Evolutionary conservation across 1,140 invertebrate species (phyloP), one percentile per base, ranked within the genome.

Genomic region (Leptinotarsa defecta): DNA sequence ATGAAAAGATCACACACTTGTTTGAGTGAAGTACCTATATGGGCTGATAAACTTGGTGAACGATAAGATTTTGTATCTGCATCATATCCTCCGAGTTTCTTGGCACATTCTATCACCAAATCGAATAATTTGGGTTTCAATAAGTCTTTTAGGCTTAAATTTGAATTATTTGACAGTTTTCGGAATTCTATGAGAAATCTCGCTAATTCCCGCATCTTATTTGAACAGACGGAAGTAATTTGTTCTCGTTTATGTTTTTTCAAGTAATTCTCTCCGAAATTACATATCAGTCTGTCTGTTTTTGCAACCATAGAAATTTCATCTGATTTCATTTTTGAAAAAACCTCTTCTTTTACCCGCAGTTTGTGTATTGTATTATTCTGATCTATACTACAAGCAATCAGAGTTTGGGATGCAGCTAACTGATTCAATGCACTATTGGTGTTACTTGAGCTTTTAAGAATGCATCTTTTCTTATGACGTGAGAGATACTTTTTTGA

Each of bases 201-300:
- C 4, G 73, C 77, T 49, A 79, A 64, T 64, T 81, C 79, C 17
- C 78, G 57, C 71, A 79, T 79, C 72, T 76, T 75, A 63, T 79
- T 80, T 13, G 76, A 77, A 71, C 76, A 79, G 43, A 68, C 76
- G 11, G 20, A 20, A 43, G 11, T 72, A 27, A 80, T 71, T 74
- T 78, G 78, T 74, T 75, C 70, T 49, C 78, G 43, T 64, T 80
- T 80, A 69, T 80, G 79, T 72, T 80, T 79, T 67, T 79, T 79
- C 34, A 80, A 57, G 73, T 80, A 79, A 65, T 73, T 27, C 70
- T 77, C 73, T n/a, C 76, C 80, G 73, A 76, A 81, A 19, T 69
- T 48, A 64, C 68, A 72, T 67, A 78, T 80, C 52, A 81, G 69
- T 17, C 5, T 11, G 69, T 81, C 80, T 49, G n/a, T 78, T 77